Evolutionary conservation across 30 jellyfish, hydroid and myxozoan genomes (phyloP).

Genomic region (Nemopilema nomurai): DNA sequence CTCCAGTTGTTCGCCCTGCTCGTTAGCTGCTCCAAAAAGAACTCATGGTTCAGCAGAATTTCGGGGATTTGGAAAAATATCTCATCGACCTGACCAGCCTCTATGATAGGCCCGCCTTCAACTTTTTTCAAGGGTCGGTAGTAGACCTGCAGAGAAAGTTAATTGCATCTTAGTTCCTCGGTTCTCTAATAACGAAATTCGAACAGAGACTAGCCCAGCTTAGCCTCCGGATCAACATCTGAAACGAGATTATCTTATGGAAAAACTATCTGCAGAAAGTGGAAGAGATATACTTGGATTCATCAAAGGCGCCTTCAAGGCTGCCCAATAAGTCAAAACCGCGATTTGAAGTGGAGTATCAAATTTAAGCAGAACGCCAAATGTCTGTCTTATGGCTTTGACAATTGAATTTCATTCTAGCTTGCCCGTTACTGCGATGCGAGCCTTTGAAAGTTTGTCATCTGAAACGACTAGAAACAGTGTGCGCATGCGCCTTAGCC

Average conservation of each 20-base stretch:
- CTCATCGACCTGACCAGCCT: conserved; percentile 90
- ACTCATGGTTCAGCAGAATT: conserved; percentile 85
- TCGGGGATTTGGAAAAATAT: conserved; percentile 96
- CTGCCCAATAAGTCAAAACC: neutral
- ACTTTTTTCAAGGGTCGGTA: conserved; percentile 88
- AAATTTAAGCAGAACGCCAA: neutral
- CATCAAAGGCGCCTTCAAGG: neutral
- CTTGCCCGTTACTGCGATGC: too few species aligned
- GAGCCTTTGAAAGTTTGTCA: too few species aligned
- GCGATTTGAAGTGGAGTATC: neutral
- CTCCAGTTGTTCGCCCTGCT: conserved; percentile 90
- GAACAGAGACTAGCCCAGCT: neutral
- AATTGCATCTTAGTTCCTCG: neutral
- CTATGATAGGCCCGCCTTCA: conserved; percentile 80
- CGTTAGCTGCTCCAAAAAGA: conserved; percentile 83
- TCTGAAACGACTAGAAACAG: too few species aligned
- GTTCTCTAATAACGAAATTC: neutral
- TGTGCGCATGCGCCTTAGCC: too few species aligned
- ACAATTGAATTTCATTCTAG: too few species aligned
- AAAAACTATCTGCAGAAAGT: neutral
- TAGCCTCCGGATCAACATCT: neutral
- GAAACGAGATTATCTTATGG: neutral
- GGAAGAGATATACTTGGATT: neutral
- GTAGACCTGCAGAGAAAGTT: conserved; percentile 57
- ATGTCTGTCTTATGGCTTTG: too few species aligned